Evolutionary conservation across 2,113 vertebrate genomes (phyloP).

Genomic region (Cacatua alba): DNA sequence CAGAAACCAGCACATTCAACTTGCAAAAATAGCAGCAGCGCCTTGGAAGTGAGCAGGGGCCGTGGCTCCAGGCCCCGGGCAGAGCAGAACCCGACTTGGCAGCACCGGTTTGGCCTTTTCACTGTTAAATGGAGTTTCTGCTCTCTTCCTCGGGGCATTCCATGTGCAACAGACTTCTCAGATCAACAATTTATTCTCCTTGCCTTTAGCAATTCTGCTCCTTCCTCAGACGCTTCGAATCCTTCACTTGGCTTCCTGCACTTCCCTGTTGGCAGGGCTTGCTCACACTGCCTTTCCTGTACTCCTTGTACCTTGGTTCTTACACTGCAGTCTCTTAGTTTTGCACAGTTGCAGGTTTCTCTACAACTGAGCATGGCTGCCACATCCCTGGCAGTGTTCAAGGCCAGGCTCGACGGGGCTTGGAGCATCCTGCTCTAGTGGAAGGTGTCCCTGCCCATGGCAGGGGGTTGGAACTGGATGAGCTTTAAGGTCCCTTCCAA

Average conservation of each 20-base stretch:
- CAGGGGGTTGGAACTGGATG: neutral
- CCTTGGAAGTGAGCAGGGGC: slow-evolving; percentile 32
- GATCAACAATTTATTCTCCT: neutral
- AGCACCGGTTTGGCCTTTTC: neutral
- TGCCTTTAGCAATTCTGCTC: neutral
- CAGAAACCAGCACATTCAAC: neutral
- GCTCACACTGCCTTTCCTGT: neutral
- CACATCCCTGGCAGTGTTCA: neutral
- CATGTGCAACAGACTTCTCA: slow-evolving; percentile 14
- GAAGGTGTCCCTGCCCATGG: neutral
- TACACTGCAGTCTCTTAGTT: neutral
- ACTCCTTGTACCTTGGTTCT: neutral
- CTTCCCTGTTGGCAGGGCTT: neutral
- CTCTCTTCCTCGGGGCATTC: slow-evolving; percentile 2
- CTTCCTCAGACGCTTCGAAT: neutral
- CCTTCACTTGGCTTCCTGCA: neutral
- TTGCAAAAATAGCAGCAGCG: slow-evolving; percentile 20
- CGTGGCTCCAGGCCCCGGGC: neutral
- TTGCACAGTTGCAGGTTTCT: neutral
- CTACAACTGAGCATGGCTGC: neutral
- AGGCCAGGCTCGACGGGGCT: neutral
- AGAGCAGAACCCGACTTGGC: slow-evolving; percentile 1
- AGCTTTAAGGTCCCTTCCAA: neutral
- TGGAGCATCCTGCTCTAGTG: neutral
- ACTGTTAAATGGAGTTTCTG: slow-evolving; percentile 26